phyloP scores from a whole-genome alignment of 1,140 invertebrate species.

The Drosophila nigromelanica region DNA sequence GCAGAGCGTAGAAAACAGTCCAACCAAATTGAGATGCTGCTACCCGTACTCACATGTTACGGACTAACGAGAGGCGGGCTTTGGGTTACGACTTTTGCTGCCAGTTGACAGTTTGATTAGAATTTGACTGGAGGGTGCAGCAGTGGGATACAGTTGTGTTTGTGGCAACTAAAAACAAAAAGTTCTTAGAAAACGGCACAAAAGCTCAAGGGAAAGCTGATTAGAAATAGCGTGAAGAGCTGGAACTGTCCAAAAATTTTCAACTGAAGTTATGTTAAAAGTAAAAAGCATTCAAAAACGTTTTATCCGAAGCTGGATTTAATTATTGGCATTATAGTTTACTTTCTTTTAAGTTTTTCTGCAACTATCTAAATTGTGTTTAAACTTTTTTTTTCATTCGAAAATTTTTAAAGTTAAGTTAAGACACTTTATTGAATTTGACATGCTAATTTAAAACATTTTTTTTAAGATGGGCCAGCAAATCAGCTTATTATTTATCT shows the following conservation, averaged over 20 bases:
- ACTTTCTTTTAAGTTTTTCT: too few species aligned
- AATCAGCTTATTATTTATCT: too few species aligned
- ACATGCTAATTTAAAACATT: too few species aligned
- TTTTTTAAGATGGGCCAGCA: too few species aligned
- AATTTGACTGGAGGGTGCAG: conserved; percentile 14
- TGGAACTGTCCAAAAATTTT: neutral
- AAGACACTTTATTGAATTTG: too few species aligned
- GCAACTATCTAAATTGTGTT: too few species aligned
- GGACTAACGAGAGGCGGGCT: conserved; percentile 41
- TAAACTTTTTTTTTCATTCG: too few species aligned
- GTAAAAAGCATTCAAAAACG: neutral
- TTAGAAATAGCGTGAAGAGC: conserved; percentile 5
- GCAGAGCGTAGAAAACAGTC: too few species aligned
- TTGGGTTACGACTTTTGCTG: conserved; percentile 35
- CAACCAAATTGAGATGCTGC: conserved; percentile 58
- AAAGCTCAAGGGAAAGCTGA: conserved; percentile 24
- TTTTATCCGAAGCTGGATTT: neutral
- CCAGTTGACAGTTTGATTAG: conserved; percentile 54
- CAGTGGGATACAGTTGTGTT: conserved; percentile 38
- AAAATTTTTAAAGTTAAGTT: too few species aligned
- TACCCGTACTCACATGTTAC: conserved; percentile 21
- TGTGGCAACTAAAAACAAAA: conserved; percentile 25
- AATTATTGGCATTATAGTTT: too few species aligned
- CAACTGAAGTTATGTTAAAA: neutral
- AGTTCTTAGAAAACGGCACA: conserved; percentile 2